These are phyloP conservation scores for Nothoprocta perdicaria DNA, from an alignment of 2,113 vertebrate species.

Conservation along the genomic window DNA sequence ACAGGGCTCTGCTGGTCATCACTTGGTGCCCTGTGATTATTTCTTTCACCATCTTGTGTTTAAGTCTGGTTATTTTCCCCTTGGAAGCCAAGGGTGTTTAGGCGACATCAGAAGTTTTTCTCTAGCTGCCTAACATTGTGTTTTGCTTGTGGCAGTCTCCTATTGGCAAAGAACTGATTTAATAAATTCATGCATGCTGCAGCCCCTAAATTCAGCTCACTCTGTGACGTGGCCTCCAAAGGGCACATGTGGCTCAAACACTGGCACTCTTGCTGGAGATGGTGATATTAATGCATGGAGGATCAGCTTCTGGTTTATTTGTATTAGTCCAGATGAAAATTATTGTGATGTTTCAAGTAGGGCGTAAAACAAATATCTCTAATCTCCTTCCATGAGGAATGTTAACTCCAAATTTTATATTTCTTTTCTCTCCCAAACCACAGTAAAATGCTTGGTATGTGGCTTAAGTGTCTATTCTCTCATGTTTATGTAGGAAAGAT, in stretches of 20 bases:
- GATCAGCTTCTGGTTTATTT: conserved; percentile 54
- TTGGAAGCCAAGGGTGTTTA: background rate
- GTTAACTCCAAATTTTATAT: conserved; percentile 24
- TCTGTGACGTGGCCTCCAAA: conserved; percentile 34
- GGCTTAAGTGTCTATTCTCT: background rate
- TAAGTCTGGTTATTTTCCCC: background rate
- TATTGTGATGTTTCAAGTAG: conserved; percentile 31
- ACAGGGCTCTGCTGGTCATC: background rate
- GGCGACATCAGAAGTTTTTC: background rate
- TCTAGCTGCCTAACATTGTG: background rate
- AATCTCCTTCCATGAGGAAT: conserved; percentile 47
- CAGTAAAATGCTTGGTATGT: conserved; percentile 12
- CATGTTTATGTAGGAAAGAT: background rate
- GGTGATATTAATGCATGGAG: conserved; percentile 34
- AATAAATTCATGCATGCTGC: background rate
- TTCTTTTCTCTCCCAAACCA: conserved; percentile 11
- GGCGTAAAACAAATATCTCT: conserved; percentile 44
- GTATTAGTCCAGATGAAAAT: conserved; percentile 56
- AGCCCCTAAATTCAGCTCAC: conserved; percentile 5
- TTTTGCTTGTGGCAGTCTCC: conserved; percentile 23
- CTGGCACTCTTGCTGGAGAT: conserved; percentile 38
- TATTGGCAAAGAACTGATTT: conserved; percentile 29
- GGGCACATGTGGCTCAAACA: background rate
- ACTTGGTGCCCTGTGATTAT: background rate
- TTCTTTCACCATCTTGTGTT: background rate